Conservation (phyloP, 1,140 invertebrate genomes). For the Samia ricini region DNA sequence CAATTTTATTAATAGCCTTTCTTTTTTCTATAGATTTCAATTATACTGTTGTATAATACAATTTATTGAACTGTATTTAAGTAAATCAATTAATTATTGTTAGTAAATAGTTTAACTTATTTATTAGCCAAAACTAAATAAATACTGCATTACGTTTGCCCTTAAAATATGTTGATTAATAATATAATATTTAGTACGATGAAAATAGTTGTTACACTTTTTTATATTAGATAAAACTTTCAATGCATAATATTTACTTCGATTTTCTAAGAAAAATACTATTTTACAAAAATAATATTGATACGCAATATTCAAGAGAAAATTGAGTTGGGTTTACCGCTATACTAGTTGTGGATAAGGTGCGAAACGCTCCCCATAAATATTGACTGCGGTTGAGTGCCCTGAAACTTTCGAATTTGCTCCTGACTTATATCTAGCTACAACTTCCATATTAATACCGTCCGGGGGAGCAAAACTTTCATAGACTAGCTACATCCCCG, state of each 20-base stretch:
- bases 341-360: conserved; percentile 30
- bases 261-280: neutral
- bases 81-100: no score
- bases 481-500: no score
- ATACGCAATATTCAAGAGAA: conserved; percentile 27
- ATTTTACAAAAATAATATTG: conserved; percentile 28
- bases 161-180: no score
- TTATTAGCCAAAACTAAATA: no score
- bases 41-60: no score
- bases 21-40: no score
- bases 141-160: no score
- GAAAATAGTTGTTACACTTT: no score
- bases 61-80: no score
- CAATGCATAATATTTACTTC: neutral
- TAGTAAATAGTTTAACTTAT: no score
- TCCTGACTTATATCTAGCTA: conserved; percentile 14
- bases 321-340: conserved; percentile 39
- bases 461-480: neutral
- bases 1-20: neutral
- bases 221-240: no score
- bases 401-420: conserved; percentile 38
- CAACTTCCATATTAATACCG: conserved; percentile 20
- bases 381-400: conserved; percentile 45
- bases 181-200: no score
- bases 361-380: conserved; percentile 43